Evolutionary conservation across 2,113 vertebrate species (phyloP), one percentile per base, ranked within the genome.

Genomic region (Synchiropus splendidus): DNA sequence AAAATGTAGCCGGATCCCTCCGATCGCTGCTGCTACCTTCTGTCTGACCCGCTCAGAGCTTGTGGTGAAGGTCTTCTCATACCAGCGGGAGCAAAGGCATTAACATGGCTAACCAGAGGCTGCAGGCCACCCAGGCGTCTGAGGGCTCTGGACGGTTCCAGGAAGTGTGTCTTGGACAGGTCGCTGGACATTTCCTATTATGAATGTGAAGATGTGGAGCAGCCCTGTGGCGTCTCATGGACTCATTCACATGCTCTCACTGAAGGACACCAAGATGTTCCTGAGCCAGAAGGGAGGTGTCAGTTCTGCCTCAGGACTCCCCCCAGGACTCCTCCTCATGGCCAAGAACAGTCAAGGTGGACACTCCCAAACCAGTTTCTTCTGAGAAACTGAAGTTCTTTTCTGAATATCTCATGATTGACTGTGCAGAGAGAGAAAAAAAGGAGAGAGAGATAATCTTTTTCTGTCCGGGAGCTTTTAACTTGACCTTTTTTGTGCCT

Each of bases 41-140:
- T 56, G 73, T 77, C 71, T 66, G 51, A 69, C 63, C 74, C 47
- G 67, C 79, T 73, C 70, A 66, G 51, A 21, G 41, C 34, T 61
- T 79, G 77, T 58, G 77, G 79, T 56, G 37, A 45, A 55, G 61
- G 66, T 65, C 49, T 54, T 74, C 70, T 74, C 74, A 66, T 66
- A 63, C 46, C 46, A 60, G 64, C 54, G 46, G 55, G 78, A 74
- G 75, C 71, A 81, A 80, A 59, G 76, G 73, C 74, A 81, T 81
- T 83, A 82, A 75, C 73, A 81, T 84, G 32, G 67, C 68, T 82
- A 79, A 84, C 77, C 74, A 76, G 50, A 83, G 79, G 66, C 64
- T 64, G 45, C 49, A 55, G 82, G 72, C 85, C 83, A 86, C 85
- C 85, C 83, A 86, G 53, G 72, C 77, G 78, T 79, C 77, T 69